Base-by-base conservation (phyloP, 2,888 invertebrate genomes). In the Teleiodes luculella region DNA sequence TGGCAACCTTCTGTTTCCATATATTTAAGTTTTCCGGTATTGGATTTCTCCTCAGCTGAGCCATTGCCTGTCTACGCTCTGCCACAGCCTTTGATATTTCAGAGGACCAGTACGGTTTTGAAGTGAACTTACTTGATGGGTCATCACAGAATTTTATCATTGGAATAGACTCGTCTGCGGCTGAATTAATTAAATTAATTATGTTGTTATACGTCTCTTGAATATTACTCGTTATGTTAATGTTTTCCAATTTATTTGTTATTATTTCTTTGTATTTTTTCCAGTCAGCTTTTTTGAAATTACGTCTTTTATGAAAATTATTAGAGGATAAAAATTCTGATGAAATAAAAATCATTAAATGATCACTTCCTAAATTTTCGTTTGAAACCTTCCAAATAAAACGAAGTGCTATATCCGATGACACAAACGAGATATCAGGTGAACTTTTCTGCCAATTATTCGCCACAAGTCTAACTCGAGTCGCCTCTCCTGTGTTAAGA, bases 351-450 rank as follows among this genome's bases (percentile, higher is more conserved):
- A 31, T 7, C 14, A 30, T 31, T 11, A 47, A 31, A 47, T 47
- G 47, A 8, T 47, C 47, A 28, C 47, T 47, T 3, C 31, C 30
- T 13, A 47, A 31, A 16, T 1, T 47, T 31, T 47, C 47, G 8
- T 47, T 47, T 10, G 24, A 31, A 30, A 48, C 43, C 1, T 41
- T 18, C 57, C 57, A 57, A 13, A 48, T 41, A 18, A 54, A 36
- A 1, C 52, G 24, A 11, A 52, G 10, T 0, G 57, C 52, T 11
- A 54, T 51, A 31, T 57, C 57, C 5, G 43, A 10, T 1, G 52
- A 35, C 13, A 13, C 16, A 28, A 54, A 54, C 5, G 51, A 43
- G n/a, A 57, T 52, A 45, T 57, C 57, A 5, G 54, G 57, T 0
- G 54, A 35, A 10, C 39, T 30, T 37, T 45, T 10, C 14, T 52